phyloP scores from a whole-genome alignment of 2,888 invertebrate species.

The Ormyrus nitidulus region DNA sequence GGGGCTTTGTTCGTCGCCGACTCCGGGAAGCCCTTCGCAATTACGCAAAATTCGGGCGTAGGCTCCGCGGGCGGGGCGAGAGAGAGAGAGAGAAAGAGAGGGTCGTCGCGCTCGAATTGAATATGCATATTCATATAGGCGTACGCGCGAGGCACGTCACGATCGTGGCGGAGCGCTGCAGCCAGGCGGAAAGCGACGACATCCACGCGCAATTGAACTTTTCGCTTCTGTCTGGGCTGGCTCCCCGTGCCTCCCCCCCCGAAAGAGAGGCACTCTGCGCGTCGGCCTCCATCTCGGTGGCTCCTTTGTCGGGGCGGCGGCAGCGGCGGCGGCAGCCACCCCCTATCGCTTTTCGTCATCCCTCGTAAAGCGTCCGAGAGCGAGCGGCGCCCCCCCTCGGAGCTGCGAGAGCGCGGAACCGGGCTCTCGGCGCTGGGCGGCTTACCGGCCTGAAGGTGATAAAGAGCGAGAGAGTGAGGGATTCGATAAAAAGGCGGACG shows the following conservation, averaged over 20 bases:
- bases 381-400: background rate
- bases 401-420: too few relatives aligned
- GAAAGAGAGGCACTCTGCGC: slow-evolving; percentile 42
- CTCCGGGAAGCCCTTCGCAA: slow-evolving; percentile 10
- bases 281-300: slow-evolving; percentile 35
- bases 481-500: slow-evolving; percentile 49
- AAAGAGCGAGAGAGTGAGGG: slow-evolving; percentile 53
- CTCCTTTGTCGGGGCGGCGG: slow-evolving; percentile 41
- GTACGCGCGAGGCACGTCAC: background rate
- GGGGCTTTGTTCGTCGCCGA: slow-evolving; percentile 7
- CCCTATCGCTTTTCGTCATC: slow-evolving; percentile 65
- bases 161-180: background rate
- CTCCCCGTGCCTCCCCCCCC: slow-evolving; percentile 57
- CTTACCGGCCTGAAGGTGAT: slow-evolving; percentile 48
- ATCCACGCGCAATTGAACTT: slow-evolving; percentile 75
- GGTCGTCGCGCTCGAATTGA: slow-evolving; percentile 22
- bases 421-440: background rate
- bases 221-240: slow-evolving; percentile 65
- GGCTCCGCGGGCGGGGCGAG: background rate
- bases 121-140: slow-evolving; percentile 45
- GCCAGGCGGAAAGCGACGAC: slow-evolving; percentile 59
- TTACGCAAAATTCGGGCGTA: slow-evolving; percentile 15
- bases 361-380: slow-evolving; percentile 63
- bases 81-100: too few relatives aligned
- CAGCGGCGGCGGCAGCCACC: slow-evolving; percentile 66